Percentiles rank a stretch among this genome's conserved stretches.
These are phyloP conservation scores for Tridacna gigas DNA, from an alignment of 2,888 invertebrate species.

Conservation along the genomic window DNA sequence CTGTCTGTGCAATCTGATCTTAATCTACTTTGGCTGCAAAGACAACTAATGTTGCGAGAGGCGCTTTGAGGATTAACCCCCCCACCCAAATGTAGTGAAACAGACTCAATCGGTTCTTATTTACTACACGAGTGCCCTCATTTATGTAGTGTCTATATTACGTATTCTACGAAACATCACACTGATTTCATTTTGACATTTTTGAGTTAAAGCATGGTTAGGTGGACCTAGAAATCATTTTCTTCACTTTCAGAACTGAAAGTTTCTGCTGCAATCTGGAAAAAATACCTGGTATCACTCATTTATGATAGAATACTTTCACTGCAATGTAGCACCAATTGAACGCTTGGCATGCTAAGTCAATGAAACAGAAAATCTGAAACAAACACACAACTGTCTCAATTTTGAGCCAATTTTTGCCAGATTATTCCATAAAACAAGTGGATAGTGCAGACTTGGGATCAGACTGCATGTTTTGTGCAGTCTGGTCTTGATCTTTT, in stretches of 20 bases:
- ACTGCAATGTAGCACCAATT: too few relatives aligned
- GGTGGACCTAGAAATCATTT: background rate
- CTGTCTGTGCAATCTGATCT: too few relatives aligned
- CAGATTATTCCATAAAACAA: too few relatives aligned
- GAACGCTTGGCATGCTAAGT: too few relatives aligned
- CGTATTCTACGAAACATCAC: slow-evolving; percentile 18
- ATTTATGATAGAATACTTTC: background rate
- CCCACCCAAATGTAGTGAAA: slow-evolving; percentile 36
- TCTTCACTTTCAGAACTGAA: background rate
- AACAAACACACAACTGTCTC: too few relatives aligned
- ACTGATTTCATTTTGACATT: slow-evolving; percentile 14
- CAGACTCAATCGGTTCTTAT: slow-evolving; percentile 14
- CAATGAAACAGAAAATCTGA: too few relatives aligned
- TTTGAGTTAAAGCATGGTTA: slow-evolving; percentile 16
- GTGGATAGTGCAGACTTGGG: too few relatives aligned
- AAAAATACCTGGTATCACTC: background rate
- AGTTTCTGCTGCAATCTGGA: background rate
- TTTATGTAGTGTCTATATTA: background rate
- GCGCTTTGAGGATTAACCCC: slow-evolving; percentile 9
- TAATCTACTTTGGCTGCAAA: too few relatives aligned
- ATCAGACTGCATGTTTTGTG: too few relatives aligned
- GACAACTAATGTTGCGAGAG: too few relatives aligned
- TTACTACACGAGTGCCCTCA: slow-evolving; percentile 15
- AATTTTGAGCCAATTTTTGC: too few relatives aligned
- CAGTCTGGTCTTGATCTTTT: too few relatives aligned